phyloP scores from a whole-genome alignment of 2,888 invertebrate species.

The Pseudococcus viburni region DNA sequence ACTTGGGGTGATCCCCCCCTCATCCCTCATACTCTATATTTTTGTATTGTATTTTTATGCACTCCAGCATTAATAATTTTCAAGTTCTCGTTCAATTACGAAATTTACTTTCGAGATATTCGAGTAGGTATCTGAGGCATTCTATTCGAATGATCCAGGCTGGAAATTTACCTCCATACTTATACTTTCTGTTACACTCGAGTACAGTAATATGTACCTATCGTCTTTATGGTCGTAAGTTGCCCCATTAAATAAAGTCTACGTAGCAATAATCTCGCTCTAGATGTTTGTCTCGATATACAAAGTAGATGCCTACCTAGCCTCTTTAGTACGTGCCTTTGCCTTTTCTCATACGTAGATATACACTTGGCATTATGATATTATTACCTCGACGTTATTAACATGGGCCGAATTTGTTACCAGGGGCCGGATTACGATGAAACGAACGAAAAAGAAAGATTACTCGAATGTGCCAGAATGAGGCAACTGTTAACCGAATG shows the following conservation, averaged over 20 bases:
- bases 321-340: background rate
- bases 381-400: background rate
- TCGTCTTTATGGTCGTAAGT: slow-evolving; percentile 14
- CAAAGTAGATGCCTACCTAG: background rate
- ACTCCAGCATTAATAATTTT: background rate
- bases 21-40: background rate
- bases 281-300: slow-evolving; percentile 5
- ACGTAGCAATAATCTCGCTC: background rate
- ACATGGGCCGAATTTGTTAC: background rate
- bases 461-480: slow-evolving; percentile 49
- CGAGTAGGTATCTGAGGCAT: background rate
- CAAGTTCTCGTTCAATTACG: background rate
- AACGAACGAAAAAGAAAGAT: slow-evolving; percentile 55
- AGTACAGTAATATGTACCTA: background rate
- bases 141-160: background rate
- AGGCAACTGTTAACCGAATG: slow-evolving; percentile 58
- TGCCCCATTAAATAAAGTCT: slow-evolving; percentile 7
- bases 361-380: background rate
- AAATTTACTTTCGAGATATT: background rate
- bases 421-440: slow-evolving; percentile 64
- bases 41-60: background rate
- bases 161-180: background rate
- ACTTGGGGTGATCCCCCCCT: background rate
- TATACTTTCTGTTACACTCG: background rate
- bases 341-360: background rate